A percentile compares a stretch with the other conserved stretches of the same genome.
phyloP scores from a whole-genome alignment of 2,888 invertebrate genomes.

The Bellardia bayeri region DNA sequence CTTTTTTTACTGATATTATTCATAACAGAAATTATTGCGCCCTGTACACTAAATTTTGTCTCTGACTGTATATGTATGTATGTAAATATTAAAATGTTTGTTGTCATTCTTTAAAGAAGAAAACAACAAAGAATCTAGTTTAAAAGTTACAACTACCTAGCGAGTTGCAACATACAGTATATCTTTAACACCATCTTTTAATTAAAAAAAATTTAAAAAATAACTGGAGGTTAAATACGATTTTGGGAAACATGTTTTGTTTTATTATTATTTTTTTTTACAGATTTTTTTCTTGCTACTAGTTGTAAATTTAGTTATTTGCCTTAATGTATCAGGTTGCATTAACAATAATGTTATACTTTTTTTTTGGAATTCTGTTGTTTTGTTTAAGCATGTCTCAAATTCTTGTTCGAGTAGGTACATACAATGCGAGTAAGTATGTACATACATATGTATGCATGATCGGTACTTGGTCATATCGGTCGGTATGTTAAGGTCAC shows the following conservation, averaged over 20 bases:
- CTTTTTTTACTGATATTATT: too few species aligned
- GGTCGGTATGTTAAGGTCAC: constrained; percentile 74
- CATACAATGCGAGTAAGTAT: too few species aligned
- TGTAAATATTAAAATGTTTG: constrained; percentile 1
- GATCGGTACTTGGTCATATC: constrained; percentile 62
- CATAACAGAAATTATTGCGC: too few species aligned
- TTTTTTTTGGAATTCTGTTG: constrained; percentile 23
- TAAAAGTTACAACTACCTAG: constrained; percentile 29
- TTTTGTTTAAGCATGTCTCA: constrained; percentile 47
- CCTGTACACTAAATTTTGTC: too few species aligned
- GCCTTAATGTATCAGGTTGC: constrained; percentile 71
- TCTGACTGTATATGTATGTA: too few species aligned
- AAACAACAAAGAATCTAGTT: constrained; percentile 38
- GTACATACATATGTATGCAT: background rate
- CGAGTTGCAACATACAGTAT: constrained; percentile 22
- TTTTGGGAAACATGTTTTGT: constrained; percentile 44
- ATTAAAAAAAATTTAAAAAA: constrained; percentile 39
- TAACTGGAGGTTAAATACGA: constrained; percentile 48
- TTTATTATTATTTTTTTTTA: too few species aligned
- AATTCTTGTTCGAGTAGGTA: constrained; percentile 44
- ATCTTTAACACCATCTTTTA: constrained; percentile 61
- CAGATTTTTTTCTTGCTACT: constrained; percentile 35
- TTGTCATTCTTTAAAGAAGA: constrained; percentile 51
- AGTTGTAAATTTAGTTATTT: constrained; percentile 68
- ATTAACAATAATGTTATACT: constrained; percentile 41